phyloP scores from a whole-genome alignment of 1,140 invertebrate species.

The Adelges cooleyi region DNA sequence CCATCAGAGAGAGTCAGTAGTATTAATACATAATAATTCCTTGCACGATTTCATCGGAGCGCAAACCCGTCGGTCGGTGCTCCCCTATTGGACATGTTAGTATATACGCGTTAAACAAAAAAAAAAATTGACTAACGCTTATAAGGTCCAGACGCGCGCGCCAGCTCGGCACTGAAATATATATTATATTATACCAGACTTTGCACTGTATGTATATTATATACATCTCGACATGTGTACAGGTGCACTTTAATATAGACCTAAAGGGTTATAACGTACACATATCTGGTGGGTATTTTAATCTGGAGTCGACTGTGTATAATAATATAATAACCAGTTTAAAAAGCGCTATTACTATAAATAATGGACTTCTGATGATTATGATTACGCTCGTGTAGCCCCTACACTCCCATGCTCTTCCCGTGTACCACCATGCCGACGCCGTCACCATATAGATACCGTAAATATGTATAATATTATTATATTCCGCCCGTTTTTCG shows the following conservation, averaged over 20 bases:
- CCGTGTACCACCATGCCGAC: too few species aligned
- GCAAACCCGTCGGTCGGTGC: neutral
- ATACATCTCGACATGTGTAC: neutral
- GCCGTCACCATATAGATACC: too few species aligned
- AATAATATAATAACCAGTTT: conserved; percentile 20
- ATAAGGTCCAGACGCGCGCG: too few species aligned
- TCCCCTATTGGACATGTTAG: neutral
- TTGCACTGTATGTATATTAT: conserved; percentile 1
- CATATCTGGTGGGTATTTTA: too few species aligned
- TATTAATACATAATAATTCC: too few species aligned
- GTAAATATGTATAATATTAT: too few species aligned
- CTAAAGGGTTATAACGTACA: too few species aligned
- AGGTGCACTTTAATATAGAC: neutral
- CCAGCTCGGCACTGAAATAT: neutral
- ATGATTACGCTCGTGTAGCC: neutral
- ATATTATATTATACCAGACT: neutral
- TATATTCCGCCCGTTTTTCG: too few species aligned
- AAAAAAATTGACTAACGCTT: neutral
- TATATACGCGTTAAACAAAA: neutral
- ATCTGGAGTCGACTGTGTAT: neutral
- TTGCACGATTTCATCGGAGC: conserved; percentile 10
- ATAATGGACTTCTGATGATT: conserved; percentile 17
- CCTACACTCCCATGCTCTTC: too few species aligned
- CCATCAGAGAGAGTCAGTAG: conserved; percentile 10
- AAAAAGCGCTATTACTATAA: conserved; percentile 14